These are phyloP conservation scores for Callaeas wilsoni DNA, from an alignment of 2,113 vertebrate species.

Conservation along the genomic window DNA sequence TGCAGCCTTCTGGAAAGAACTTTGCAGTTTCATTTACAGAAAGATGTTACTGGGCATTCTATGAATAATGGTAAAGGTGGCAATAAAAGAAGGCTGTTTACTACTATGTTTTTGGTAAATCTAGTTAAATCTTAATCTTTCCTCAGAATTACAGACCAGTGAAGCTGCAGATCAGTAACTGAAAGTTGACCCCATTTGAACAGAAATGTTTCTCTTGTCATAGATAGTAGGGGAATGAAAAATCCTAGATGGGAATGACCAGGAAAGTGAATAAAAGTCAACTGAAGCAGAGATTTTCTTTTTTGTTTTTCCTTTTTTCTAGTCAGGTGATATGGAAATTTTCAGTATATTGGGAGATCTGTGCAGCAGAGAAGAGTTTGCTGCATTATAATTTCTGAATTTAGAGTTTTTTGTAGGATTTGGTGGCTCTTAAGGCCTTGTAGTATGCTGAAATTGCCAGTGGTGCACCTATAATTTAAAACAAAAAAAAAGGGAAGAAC, in stretches of 20 bases:
- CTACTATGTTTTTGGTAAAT: neutral
- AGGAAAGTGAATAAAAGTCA: neutral
- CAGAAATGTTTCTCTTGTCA: neutral
- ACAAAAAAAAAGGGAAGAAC: too few relatives aligned
- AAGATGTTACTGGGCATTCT: neutral
- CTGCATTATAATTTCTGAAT: neutral
- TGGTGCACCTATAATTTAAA: neutral
- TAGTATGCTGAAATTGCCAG: neutral
- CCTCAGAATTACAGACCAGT: neutral
- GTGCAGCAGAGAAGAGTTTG: neutral
- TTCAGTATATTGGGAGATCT: neutral
- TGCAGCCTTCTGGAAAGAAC: neutral
- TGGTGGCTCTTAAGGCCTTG: neutral
- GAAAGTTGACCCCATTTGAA: neutral
- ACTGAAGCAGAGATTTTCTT: neutral
- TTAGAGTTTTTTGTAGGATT: neutral
- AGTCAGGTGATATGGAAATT: fast-evolving
- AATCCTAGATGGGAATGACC: neutral
- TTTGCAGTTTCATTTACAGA: neutral
- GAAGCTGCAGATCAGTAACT: neutral
- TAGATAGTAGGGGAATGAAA: neutral
- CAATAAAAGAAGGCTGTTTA: neutral
- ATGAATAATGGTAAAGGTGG: neutral
- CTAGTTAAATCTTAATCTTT: neutral
- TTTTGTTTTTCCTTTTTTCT: neutral